Conservation (phyloP, 1,140 invertebrate genomes). For the Heliconius nattereri region DNA sequence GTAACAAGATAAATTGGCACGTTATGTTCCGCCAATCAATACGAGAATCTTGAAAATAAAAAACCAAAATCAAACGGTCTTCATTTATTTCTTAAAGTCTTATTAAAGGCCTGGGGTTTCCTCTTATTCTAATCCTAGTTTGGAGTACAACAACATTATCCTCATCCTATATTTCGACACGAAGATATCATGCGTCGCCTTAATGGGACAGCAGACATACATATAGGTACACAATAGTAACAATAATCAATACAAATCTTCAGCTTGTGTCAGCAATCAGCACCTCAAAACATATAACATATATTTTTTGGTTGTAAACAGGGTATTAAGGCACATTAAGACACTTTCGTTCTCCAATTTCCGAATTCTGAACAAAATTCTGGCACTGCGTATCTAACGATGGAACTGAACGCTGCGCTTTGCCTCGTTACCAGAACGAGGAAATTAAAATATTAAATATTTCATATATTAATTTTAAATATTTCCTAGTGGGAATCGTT, state of each 20-base stretch:
- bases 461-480: too few relatives aligned
- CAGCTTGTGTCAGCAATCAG: neutral
- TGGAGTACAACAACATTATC: neutral
- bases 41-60: too few relatives aligned
- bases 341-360: too few relatives aligned
- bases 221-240: neutral
- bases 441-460: neutral
- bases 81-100: neutral
- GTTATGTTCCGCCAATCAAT: too few relatives aligned
- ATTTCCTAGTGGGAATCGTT: too few relatives aligned
- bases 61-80: too few relatives aligned
- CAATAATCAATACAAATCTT: neutral
- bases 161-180: neutral
- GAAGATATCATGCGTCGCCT: neutral
- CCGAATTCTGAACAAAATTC: too few relatives aligned
- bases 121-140: neutral
- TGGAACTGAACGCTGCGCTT: neutral
- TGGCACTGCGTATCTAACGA: neutral
- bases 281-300: too few relatives aligned
- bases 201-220: neutral
- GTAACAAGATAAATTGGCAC: too few relatives aligned
- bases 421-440: neutral
- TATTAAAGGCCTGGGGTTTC: neutral
- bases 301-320: too few relatives aligned
- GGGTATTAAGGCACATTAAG: too few relatives aligned